Conservation (phyloP, 2,797 vertebrate species). For the Taeniopygia guttata region DNA sequence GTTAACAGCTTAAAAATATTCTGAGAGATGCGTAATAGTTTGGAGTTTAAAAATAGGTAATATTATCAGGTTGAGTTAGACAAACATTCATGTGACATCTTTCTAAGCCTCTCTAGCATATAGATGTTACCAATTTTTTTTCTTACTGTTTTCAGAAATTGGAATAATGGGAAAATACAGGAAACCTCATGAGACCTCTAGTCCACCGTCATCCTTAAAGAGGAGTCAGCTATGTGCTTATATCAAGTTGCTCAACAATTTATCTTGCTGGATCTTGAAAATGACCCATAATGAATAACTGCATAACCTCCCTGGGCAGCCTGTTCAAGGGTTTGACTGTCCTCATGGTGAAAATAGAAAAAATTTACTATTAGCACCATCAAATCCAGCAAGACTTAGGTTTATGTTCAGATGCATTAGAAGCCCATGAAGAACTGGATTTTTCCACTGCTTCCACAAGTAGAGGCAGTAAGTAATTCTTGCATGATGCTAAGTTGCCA, state of each 20-base stretch:
- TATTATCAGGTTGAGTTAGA: not conserved
- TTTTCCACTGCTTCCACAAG: not conserved
- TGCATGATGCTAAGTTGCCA: not conserved
- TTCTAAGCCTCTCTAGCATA: not conserved
- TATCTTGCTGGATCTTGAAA: not conserved
- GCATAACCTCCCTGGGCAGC: not conserved
- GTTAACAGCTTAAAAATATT: not conserved
- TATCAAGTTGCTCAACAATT: not conserved
- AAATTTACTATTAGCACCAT: not conserved
- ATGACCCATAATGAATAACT: not conserved
- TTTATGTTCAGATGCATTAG: not conserved
- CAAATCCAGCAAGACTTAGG: not conserved
- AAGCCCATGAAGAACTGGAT: not conserved
- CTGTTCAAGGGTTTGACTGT: not conserved
- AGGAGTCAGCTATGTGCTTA: not conserved
- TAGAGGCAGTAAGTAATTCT: not conserved
- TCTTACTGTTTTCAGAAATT: not conserved
- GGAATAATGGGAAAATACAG: not conserved
- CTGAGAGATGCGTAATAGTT: not conserved
- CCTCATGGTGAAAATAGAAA: not conserved
- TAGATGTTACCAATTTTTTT: not conserved
- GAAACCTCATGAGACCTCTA: not conserved
- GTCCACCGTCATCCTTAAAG: not conserved
- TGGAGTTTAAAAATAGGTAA: not conserved
- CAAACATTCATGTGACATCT: not conserved